Evolutionary conservation across 1,140 invertebrate species (phyloP).

Genomic region (Ericerus pela): DNA sequence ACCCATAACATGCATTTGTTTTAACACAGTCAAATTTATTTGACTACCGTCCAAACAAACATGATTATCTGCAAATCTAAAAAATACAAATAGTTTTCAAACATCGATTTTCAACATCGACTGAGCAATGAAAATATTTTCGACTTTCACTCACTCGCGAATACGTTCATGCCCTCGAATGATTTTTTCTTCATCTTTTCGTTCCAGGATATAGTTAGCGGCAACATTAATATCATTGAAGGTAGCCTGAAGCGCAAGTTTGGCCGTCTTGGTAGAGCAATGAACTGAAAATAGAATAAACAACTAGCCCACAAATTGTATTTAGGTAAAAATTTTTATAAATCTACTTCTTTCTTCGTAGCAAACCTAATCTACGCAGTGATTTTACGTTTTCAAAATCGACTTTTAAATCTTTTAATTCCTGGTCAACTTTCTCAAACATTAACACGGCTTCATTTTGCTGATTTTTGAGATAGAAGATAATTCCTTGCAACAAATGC

Average conservation of each 20-base stretch:
- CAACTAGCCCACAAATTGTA: neutral
- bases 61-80: slow-evolving; percentile 28
- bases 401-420: slow-evolving; percentile 44
- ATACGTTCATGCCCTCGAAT: neutral
- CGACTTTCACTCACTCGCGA: neutral
- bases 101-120: neutral
- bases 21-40: slow-evolving; percentile 37
- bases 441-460: slow-evolving; percentile 39
- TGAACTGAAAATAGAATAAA: slow-evolving; percentile 31
- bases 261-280: slow-evolving; percentile 44
- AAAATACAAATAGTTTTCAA: neutral
- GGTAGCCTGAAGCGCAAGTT: slow-evolving; percentile 45
- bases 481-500: slow-evolving; percentile 59
- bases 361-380: slow-evolving; percentile 40
- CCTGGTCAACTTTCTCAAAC: slow-evolving; percentile 41
- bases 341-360: slow-evolving; percentile 5
- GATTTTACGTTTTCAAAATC: slow-evolving; percentile 37
- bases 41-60: slow-evolving; percentile 34
- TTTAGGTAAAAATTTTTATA: slow-evolving; percentile 2
- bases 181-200: slow-evolving; percentile 33
- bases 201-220: slow-evolving; percentile 44
- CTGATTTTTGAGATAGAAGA: slow-evolving; percentile 55
- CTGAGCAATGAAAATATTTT: neutral
- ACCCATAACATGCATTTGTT: slow-evolving; percentile 48
- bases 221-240: slow-evolving; percentile 42